Evolutionary conservation across 2,888 invertebrate genomes (phyloP).

Genomic region (Oscheius sp.): DNA sequence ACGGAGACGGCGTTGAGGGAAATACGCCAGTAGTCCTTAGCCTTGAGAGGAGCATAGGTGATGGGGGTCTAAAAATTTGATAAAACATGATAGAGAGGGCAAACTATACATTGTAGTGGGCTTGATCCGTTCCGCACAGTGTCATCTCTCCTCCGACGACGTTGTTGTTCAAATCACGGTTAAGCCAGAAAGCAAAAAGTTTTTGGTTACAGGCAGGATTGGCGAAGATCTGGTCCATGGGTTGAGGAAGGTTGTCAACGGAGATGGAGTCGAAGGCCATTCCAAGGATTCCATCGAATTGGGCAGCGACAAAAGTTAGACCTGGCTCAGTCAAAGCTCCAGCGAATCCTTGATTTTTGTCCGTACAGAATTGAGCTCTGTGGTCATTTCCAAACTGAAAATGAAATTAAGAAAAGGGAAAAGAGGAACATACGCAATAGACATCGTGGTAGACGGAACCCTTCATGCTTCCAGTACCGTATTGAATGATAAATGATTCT

Average conservation of each 20-base stretch:
- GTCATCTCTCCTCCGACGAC: constrained; percentile 69
- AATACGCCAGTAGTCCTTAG: constrained; percentile 43
- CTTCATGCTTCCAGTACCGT: constrained; percentile 72
- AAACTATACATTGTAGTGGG: constrained; percentile 19
- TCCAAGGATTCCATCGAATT: constrained; percentile 81
- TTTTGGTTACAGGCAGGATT: constrained; percentile 70
- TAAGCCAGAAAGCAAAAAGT: constrained; percentile 69
- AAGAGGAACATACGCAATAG: constrained; percentile 71
- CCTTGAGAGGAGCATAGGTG: constrained; percentile 36
- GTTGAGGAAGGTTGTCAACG: constrained; percentile 72
- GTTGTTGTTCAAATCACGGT: constrained; percentile 72
- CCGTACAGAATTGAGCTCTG: constrained; percentile 76
- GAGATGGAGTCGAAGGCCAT: constrained; percentile 73
- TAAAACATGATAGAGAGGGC: not conserved
- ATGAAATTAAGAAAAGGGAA: too few relatives aligned
- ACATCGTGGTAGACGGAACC: constrained; percentile 73
- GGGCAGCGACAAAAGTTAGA: constrained; percentile 88
- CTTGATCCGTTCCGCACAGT: constrained; percentile 90
- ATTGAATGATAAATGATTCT: constrained; percentile 76
- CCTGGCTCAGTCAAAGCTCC: constrained; percentile 95
- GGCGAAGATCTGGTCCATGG: constrained; percentile 72
- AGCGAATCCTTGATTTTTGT: constrained; percentile 85
- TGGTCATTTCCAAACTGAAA: constrained; percentile 32
- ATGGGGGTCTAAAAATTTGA: constrained; percentile 27
- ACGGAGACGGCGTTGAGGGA: constrained; percentile 31